Evolutionary conservation across 1,140 invertebrate genomes (phyloP).

Genomic region (Drosophila varians): DNA sequence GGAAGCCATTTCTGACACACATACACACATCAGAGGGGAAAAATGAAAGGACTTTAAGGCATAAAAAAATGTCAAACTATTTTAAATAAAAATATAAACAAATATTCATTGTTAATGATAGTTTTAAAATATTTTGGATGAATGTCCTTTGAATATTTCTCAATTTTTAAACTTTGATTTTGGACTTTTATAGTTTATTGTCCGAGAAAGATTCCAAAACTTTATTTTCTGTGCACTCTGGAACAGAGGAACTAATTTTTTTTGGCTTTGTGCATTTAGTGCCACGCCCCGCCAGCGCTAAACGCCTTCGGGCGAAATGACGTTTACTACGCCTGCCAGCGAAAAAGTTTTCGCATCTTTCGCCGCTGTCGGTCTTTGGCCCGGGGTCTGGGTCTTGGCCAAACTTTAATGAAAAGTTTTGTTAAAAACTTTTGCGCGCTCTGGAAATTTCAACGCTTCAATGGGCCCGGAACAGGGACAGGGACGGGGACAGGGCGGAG

Average conservation of each 20-base stretch:
- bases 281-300: conserved; percentile 53
- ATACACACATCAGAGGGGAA: background rate
- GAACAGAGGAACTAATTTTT: background rate
- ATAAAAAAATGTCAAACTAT: background rate
- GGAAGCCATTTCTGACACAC: conserved; percentile 30
- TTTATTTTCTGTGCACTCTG: conserved; percentile 3
- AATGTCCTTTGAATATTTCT: no score
- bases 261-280: conserved; percentile 40
- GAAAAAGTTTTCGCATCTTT: conserved; percentile 71
- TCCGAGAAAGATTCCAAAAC: background rate
- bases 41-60: background rate
- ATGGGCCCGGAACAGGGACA: conserved; percentile 42
- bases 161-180: background rate
- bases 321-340: conserved; percentile 74
- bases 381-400: conserved; percentile 36
- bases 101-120: background rate
- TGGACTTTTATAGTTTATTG: background rate
- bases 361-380: conserved; percentile 36
- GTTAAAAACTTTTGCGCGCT: conserved; percentile 74
- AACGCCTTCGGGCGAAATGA: conserved; percentile 62
- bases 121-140: background rate
- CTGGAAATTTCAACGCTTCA: conserved; percentile 79
- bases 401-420: conserved; percentile 82
- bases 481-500: conserved; percentile 5
- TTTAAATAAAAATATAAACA: background rate